Base-by-base conservation (phyloP, 2,797 vertebrate species). In the Odontamblyopus rebecca region DNA sequence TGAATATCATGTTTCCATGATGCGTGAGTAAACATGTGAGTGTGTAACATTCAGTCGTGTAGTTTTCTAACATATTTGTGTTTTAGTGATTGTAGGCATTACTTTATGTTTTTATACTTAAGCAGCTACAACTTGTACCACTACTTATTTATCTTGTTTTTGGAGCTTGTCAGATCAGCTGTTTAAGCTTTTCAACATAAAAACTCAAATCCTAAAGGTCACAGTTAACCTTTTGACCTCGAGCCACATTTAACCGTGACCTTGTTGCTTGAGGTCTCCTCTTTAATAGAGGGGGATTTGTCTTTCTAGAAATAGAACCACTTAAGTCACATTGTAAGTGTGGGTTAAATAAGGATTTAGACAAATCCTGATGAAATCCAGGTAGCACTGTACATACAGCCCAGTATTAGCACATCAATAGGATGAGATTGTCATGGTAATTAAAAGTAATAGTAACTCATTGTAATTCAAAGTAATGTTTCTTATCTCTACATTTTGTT, bases 211-310 rank as follows among this genome's bases (percentile, higher is more conserved):
- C 38, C 23, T 75, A 15, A 68, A 69, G 51, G 69, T 71, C 48
- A 12, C 0, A 1, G 8, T 27, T 69, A 66, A 79, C 78, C 78
- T 77, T 62, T 61, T 81, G 76, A 79, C 70, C 19, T 38, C 9
- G 2, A 70, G 35, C 68, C 75, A 75, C 59, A 69, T 71, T 82
- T 82, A 82, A 74, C n/a, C 16, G 63, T 76, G 66, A 70, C 57
- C 72, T 71, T 29, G 26, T 29, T 53, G 70, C 26, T 35, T 69
- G 27, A 44, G 27, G 44, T 57, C 8, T 15, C 23, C 53, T 59
- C 32, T 68, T 68, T 54, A 56, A 8, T 16, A 12, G 41, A 11
- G 4, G 4, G 15, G 69, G 50, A 48, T 65, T 77, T 67, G 67
- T 61, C 71, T 70, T 74, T 74, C 67, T 70, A 65, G 38, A 63